These are phyloP conservation scores for Trachymyrmex septentrionalis DNA, from an alignment of 1,140 invertebrate genomes.

Conservation along the genomic window DNA sequence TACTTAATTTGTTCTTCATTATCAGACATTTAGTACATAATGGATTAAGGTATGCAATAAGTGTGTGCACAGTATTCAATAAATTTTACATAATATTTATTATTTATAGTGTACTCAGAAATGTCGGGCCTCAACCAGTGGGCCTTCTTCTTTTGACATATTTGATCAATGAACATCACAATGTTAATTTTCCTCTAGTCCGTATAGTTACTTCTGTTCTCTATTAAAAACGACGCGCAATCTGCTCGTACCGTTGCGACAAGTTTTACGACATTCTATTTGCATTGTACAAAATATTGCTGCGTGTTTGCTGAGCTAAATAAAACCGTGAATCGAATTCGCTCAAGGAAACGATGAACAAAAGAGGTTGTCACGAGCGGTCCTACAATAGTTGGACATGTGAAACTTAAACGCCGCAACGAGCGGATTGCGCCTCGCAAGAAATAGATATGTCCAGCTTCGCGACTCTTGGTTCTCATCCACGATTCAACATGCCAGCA, in stretches of 20 bases:
- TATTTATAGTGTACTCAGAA: constrained; percentile 84
- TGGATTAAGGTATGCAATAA: constrained; percentile 2
- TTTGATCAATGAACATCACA: constrained; percentile 83
- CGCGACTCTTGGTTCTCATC: constrained; percentile 69
- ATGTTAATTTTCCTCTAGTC: constrained; percentile 80
- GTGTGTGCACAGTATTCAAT: constrained; percentile 50
- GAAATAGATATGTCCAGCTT: constrained; percentile 73
- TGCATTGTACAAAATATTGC: constrained; percentile 14
- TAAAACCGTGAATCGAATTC: constrained; percentile 4
- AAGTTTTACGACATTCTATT: background rate
- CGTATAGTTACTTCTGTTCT: constrained; percentile 74
- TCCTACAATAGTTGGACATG: background rate
- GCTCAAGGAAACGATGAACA: background rate
- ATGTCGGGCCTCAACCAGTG: constrained; percentile 84
- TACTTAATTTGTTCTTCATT: background rate
- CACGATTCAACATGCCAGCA: constrained; percentile 79
- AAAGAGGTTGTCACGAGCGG: background rate
- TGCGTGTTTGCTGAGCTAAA: background rate
- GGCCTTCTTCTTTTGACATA: constrained; percentile 81
- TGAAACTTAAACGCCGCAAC: constrained; percentile 13
- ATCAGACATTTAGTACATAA: background rate
- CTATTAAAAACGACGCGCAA: constrained; percentile 75
- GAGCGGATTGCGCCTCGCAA: constrained; percentile 71
- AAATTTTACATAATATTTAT: constrained; percentile 85
- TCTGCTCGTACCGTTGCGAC: constrained; percentile 53